These are phyloP conservation scores for Flexamia atlantica DNA, from an alignment of 2,888 invertebrate genomes.

Conservation along the genomic window DNA sequence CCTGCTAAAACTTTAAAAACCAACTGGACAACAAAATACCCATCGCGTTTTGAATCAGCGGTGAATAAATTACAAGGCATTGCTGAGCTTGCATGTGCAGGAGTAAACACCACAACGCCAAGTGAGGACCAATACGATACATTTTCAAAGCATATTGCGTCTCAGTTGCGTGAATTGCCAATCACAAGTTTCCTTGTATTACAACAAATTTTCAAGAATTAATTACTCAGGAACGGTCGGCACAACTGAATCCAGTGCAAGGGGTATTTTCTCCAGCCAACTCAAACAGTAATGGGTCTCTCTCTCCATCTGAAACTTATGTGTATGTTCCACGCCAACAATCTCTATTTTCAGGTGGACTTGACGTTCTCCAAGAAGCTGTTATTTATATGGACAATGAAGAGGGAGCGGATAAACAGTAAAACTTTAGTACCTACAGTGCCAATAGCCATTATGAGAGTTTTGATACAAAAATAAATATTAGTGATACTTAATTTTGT, in stretches of 20 bases:
- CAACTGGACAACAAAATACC: neutral
- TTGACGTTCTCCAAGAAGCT: neutral
- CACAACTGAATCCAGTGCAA: neutral
- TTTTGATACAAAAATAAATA: no score
- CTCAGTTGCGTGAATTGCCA: slow-evolving; percentile 29
- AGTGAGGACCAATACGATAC: slow-evolving; percentile 19
- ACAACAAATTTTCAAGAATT: slow-evolving; percentile 10
- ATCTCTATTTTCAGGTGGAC: neutral
- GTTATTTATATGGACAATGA: no score
- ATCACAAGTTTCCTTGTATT: neutral
- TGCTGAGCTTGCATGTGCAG: neutral
- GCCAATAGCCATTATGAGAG: no score
- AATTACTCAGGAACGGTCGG: neutral
- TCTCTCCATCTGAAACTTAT: neutral
- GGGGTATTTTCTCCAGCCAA: neutral
- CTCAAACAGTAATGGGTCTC: neutral
- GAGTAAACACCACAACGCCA: neutral
- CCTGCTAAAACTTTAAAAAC: neutral
- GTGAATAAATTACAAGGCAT: slow-evolving; percentile 3
- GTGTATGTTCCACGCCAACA: neutral
- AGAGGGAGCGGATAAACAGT: no score
- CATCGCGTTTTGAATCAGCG: slow-evolving; percentile 15
- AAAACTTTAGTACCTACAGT: no score
- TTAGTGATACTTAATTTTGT: no score
- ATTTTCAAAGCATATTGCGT: slow-evolving; percentile 17